Percentiles rank a stretch among this genome's conserved stretches.
phyloP scores from a whole-genome alignment of 2,797 vertebrate genomes.

The Spea hammondii region DNA sequence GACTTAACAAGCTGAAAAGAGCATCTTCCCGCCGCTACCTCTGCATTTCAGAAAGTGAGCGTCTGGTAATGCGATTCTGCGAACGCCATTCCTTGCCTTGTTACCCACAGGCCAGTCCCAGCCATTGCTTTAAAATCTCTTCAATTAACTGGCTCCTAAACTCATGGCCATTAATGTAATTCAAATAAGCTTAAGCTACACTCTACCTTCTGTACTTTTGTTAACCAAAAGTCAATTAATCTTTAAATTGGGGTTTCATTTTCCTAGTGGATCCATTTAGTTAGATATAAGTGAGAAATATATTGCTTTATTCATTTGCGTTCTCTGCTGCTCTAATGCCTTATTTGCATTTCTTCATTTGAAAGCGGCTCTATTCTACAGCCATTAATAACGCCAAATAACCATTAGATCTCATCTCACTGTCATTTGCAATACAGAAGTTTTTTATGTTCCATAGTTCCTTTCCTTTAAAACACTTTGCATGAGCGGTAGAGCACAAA shows the following conservation, averaged over 20 bases:
- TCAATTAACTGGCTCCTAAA: no score
- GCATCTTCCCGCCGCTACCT: no score
- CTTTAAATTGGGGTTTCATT: not conserved
- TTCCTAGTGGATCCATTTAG: not conserved
- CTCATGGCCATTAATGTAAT: no score
- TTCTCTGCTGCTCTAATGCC: not conserved
- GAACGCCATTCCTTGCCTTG: no score
- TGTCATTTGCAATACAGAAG: slow-evolving; percentile 12
- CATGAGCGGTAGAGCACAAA: no score
- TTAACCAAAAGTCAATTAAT: not conserved
- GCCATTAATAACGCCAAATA: not conserved
- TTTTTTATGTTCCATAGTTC: no score
- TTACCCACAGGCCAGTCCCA: no score
- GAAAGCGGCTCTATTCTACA: not conserved
- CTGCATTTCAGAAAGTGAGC: no score
- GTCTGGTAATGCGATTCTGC: no score
- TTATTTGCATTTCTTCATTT: not conserved
- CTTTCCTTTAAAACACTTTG: no score
- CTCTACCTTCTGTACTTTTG: not conserved
- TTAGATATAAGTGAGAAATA: not conserved
- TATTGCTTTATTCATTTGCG: not conserved
- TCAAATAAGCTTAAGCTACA: not conserved
- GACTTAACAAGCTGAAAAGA: no score
- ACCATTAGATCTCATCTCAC: not conserved
- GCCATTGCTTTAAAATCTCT: no score